phyloP scores from a whole-genome alignment of 2,797 vertebrate species.

The Telmatherina bonti region DNA sequence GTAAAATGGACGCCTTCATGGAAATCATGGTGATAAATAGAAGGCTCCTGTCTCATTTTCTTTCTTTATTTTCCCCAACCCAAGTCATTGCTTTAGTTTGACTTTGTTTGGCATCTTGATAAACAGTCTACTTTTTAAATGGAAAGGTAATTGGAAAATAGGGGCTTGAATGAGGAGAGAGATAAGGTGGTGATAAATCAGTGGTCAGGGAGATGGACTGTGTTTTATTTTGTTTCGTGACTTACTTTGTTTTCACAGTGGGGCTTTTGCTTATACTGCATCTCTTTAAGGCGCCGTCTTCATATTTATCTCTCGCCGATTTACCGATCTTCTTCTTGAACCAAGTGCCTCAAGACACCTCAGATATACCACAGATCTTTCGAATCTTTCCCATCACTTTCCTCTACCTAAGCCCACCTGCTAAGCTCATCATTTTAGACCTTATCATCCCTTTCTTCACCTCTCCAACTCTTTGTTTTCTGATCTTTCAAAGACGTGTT shows the following conservation, averaged over 20 bases:
- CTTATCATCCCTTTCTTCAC: slow-evolving; percentile 52
- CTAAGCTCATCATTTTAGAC: slow-evolving; percentile 63
- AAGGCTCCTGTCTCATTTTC: neutral
- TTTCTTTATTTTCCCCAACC: neutral
- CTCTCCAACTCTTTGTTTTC: slow-evolving; percentile 61
- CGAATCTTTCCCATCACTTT: slow-evolving; percentile 47
- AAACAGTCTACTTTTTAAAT: slow-evolving; percentile 24
- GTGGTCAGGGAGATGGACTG: slow-evolving; percentile 12
- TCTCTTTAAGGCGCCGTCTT: slow-evolving; percentile 43
- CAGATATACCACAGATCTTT: slow-evolving; percentile 41
- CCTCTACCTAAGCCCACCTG: slow-evolving; percentile 46
- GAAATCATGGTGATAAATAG: slow-evolving; percentile 52
- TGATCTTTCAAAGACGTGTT: slow-evolving; percentile 48
- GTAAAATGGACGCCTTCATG: slow-evolving; percentile 35
- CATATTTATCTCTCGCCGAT: slow-evolving; percentile 43
- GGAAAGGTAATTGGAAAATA: slow-evolving; percentile 29
- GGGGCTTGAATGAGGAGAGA: neutral
- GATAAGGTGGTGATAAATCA: slow-evolving; percentile 20
- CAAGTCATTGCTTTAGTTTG: slow-evolving; percentile 26
- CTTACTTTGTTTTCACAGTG: slow-evolving; percentile 25
- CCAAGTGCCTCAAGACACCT: slow-evolving; percentile 39
- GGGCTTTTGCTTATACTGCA: slow-evolving; percentile 11
- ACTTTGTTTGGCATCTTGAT: slow-evolving; percentile 45
- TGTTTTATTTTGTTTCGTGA: slow-evolving; percentile 20
- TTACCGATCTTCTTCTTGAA: slow-evolving; percentile 49